These are phyloP conservation scores for Hybognathus amarus DNA, from an alignment of 2,797 vertebrate species.

Conservation along the genomic window DNA sequence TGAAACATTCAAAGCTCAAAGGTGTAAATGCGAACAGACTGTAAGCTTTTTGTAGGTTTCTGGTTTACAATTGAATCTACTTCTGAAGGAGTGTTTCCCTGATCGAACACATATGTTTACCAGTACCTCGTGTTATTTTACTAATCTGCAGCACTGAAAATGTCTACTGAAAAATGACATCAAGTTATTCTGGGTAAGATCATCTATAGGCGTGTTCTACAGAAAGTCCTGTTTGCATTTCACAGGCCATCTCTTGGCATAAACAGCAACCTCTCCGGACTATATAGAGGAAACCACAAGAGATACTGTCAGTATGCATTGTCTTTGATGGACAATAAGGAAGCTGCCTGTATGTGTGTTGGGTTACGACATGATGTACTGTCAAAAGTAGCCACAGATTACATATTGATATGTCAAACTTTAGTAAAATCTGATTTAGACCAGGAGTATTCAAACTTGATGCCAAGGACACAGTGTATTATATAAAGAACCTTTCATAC, in stretches of 20 bases:
- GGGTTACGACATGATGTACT: not conserved
- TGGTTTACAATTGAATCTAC: not conserved
- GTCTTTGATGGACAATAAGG: conserved; percentile 33
- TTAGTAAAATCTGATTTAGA: not conserved
- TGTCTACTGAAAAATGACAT: not conserved
- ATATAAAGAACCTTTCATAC: not conserved
- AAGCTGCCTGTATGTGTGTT: not conserved
- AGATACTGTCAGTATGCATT: conserved; percentile 44
- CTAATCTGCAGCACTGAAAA: not conserved
- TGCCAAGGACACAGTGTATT: not conserved
- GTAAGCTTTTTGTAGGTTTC: not conserved
- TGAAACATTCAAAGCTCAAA: conserved; percentile 15
- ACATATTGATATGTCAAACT: not conserved
- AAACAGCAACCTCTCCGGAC: conserved; percentile 44
- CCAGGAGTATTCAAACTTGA: not conserved
- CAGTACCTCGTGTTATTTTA: not conserved
- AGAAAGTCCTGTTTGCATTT: conserved; percentile 32
- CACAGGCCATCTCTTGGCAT: conserved; percentile 51
- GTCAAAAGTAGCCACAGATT: not conserved
- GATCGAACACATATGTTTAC: conserved; percentile 15
- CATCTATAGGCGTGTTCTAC: conserved; percentile 29
- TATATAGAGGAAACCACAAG: conserved; percentile 45
- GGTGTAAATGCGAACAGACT: conserved; percentile 5
- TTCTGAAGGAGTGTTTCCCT: conserved; percentile 14
- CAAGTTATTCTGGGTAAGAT: conserved; percentile 7